Evolutionary conservation across 2,113 vertebrate genomes (phyloP).

Genomic region (Rhea americana): DNA sequence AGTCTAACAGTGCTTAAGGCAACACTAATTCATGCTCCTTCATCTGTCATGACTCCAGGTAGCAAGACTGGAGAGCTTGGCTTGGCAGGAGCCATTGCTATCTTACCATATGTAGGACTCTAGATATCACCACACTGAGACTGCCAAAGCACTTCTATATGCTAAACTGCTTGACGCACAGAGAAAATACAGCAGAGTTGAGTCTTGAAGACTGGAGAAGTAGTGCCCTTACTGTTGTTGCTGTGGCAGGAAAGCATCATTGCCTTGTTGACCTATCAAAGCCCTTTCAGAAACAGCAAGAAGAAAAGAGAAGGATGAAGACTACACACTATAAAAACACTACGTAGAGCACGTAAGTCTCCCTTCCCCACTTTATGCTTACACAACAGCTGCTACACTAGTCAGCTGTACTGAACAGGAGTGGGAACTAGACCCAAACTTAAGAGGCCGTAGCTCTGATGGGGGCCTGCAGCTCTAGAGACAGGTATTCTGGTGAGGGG

Average conservation of each 20-base stretch:
- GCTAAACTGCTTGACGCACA: background rate
- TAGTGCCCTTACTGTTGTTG: background rate
- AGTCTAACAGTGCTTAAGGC: background rate
- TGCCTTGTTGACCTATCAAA: background rate
- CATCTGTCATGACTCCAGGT: background rate
- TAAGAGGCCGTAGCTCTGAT: background rate
- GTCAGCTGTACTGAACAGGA: background rate
- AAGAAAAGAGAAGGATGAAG: background rate
- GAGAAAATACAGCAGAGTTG: background rate
- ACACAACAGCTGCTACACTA: background rate
- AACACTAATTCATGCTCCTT: background rate
- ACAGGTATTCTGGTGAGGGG: background rate
- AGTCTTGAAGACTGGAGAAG: background rate
- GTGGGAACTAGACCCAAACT: background rate
- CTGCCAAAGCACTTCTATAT: background rate
- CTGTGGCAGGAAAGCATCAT: background rate
- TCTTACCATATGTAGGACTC: background rate
- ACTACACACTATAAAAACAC: accelerated
- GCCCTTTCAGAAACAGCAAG: background rate
- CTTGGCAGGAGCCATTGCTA: background rate
- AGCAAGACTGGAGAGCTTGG: background rate
- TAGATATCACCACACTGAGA: background rate
- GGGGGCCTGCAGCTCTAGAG: background rate
- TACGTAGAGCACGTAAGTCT: background rate
- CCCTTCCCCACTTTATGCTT: background rate